Evolutionary conservation across 64 coral and sea anemone genomes (phyloP), one percentile per base, ranked within the genome.

Genomic region (Acropora yongei): DNA sequence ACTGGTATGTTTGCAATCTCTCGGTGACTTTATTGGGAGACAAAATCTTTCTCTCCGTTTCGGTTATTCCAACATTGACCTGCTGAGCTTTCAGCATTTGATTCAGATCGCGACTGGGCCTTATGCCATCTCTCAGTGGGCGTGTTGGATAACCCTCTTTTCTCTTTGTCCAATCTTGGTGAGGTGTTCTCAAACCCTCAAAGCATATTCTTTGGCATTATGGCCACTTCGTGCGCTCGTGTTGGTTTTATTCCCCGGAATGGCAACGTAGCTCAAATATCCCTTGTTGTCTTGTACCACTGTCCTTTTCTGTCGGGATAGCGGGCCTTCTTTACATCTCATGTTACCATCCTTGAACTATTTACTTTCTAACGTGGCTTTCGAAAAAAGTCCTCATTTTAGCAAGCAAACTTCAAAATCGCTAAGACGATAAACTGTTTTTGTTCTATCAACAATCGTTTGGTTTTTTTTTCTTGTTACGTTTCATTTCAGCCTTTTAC

Each of bases 41-140:
- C 75, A 78, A 78, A 78, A 78, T 78, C 75, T 78, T 49, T 78
- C 45, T 48, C 75, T 78, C 49, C 44, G 3, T 48, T 78, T 68
- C 60, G 66, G 60, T 68, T 49, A 69, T 18, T 47, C 65, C 63
- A 80, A 49, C 61, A 16, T 69, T 42, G 75, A 14, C 30, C 30
- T 78, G 75, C 75, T 47, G 75, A 78, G 75, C 75, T 48, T 78
- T 20, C 75, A 78, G 75, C 75, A 47, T 78, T 78, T 44, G 16
- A 48, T 2, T 44, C 75, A 78, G 75, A 78, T 78, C 75, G 75
- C 75, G 75, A 47, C 43, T 49, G 61, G 43, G 47, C 49, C 7
- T 43, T 84, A 39, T 47, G 82, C 65, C 13, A n/a, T 84, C 82
- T 84, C 82, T 84, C 82, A 69, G 63, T 11, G 12, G 65, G 1